These are phyloP conservation scores for Neotoxoptera formosana DNA, from an alignment of 1,140 invertebrate species.

Conservation along the genomic window DNA sequence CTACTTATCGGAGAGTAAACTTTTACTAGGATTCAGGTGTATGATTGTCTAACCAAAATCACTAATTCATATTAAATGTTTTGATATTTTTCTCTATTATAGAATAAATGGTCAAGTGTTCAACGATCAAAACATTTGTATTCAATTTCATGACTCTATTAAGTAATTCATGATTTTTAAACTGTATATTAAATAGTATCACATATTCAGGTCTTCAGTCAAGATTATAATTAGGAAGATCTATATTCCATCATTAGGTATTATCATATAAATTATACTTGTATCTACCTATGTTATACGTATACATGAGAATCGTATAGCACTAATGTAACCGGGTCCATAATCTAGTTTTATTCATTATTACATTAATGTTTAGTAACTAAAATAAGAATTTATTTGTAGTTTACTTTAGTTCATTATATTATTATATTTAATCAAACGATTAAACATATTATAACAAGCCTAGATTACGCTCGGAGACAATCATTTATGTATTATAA, in stretches of 20 bases:
- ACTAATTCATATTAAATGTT: not conserved
- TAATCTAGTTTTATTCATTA: not conserved
- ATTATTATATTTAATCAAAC: not conserved
- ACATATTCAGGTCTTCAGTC: not conserved
- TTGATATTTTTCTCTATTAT: not conserved
- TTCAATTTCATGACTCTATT: not conserved
- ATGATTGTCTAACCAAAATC: not conserved
- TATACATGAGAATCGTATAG: not conserved
- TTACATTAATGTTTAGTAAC: not conserved
- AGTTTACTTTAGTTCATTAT: not conserved
- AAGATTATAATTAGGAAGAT: not conserved
- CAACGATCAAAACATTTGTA: not conserved
- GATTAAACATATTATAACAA: not conserved
- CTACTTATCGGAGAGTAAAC: not conserved
- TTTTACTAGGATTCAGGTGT: not conserved
- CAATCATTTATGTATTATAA: too few species aligned
- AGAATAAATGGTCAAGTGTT: not conserved
- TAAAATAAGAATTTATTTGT: not conserved
- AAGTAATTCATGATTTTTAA: not conserved
- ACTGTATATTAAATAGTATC: not conserved
- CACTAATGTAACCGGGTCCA: not conserved
- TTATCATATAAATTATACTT: slow-evolving; percentile 18
- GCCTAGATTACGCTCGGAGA: too few species aligned
- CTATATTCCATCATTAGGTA: not conserved
- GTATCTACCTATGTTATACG: not conserved